These are phyloP conservation scores for Caenorhabditis doughertyi DNA, from an alignment of 2,888 invertebrate species.

Conservation along the genomic window DNA sequence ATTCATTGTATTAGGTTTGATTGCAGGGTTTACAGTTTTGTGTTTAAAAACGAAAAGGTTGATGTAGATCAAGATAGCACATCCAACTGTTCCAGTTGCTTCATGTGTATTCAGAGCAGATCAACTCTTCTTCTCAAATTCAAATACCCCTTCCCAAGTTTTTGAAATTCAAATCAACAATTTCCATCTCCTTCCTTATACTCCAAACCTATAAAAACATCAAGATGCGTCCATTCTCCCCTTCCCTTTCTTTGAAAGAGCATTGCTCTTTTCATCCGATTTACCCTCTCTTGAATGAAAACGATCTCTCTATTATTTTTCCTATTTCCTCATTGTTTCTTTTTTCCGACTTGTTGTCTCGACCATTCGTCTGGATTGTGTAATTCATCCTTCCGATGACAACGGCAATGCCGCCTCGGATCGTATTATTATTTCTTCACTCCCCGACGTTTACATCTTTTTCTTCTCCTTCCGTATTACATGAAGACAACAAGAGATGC, in stretches of 20 bases:
- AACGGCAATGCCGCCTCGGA: constrained; percentile 47
- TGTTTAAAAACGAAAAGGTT: neutral
- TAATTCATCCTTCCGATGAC: constrained; percentile 48
- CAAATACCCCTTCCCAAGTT: neutral
- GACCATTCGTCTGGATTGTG: constrained; percentile 39
- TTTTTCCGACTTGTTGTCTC: constrained; percentile 41
- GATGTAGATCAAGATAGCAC: too few relatives aligned
- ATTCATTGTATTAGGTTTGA: neutral
- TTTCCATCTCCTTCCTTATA: neutral
- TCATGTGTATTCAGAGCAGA: too few relatives aligned
- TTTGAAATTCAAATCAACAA: neutral
- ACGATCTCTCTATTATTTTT: constrained; percentile 25
- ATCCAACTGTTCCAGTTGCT: too few relatives aligned
- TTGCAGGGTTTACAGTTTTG: constrained; percentile 21
- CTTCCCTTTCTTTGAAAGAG: neutral
- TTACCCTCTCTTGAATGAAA: neutral
- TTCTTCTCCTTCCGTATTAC: constrained; percentile 57
- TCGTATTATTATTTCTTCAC: constrained; percentile 55
- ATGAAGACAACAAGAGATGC: constrained; percentile 38
- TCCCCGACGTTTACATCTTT: neutral
- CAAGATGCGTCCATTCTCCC: neutral
- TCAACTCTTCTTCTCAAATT: constrained; percentile 1
- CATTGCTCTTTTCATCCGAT: constrained; percentile 17
- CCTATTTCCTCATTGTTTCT: constrained; percentile 43
- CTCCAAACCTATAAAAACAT: neutral